phyloP scores from a whole-genome alignment of 2,113 vertebrate species.

The Brienomyrus brachyistius region DNA sequence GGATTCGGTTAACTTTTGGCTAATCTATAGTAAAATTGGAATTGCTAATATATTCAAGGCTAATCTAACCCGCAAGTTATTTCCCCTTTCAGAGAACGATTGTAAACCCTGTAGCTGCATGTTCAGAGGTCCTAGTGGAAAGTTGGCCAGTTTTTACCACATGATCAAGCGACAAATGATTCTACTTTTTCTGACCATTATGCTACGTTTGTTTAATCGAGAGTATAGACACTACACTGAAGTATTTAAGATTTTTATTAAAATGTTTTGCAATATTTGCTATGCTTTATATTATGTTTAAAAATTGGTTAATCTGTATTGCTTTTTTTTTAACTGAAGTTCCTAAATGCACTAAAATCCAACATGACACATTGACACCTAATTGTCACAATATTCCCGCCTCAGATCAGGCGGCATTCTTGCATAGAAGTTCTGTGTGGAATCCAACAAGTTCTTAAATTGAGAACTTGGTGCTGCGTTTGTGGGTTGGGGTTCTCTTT shows the following conservation, averaged over 20 bases:
- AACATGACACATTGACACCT: background rate
- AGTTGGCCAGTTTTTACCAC: background rate
- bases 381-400: background rate
- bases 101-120: background rate
- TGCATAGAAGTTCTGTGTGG: background rate
- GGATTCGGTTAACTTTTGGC: background rate
- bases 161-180: background rate
- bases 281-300: background rate
- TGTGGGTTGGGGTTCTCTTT: background rate
- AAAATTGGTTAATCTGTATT: background rate
- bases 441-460: background rate
- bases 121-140: background rate
- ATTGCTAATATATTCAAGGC: background rate
- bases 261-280: background rate
- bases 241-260: background rate
- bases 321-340: background rate
- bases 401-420: background rate
- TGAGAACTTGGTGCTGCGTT: background rate
- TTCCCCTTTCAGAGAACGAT: background rate
- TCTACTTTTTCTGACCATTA: background rate
- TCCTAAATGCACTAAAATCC: background rate
- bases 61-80: background rate
- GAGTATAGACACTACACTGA: background rate
- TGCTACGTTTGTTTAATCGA: background rate
- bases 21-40: background rate